Evolutionary conservation across 2,888 invertebrate species (phyloP).

Genomic region (Eugnorisma glareosa): DNA sequence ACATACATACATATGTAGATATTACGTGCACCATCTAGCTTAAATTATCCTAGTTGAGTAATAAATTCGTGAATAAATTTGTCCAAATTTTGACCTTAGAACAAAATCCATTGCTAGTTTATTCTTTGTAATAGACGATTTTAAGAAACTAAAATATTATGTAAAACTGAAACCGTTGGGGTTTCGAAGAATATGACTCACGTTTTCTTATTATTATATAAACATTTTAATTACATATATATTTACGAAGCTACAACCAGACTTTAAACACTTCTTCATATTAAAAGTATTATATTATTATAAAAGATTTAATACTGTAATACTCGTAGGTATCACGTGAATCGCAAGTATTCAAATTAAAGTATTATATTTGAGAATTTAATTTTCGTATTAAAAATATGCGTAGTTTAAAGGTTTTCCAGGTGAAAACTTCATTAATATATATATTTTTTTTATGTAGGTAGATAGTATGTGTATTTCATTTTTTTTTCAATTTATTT

Average conservation of each 20-base stretch:
- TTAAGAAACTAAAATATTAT: not conserved
- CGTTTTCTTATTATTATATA: not conserved
- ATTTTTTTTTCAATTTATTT: not conserved
- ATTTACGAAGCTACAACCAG: not conserved
- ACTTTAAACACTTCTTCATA: too few relatives aligned
- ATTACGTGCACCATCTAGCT: not conserved
- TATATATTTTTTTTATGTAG: not conserved
- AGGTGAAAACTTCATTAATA: not conserved
- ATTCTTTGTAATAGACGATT: not conserved
- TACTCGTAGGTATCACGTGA: too few relatives aligned
- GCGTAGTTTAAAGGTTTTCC: not conserved
- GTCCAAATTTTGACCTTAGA: not conserved
- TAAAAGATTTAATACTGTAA: too few relatives aligned
- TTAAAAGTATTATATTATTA: too few relatives aligned
- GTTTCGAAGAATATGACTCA: not conserved
- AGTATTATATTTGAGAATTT: conserved; percentile 12
- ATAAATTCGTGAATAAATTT: not conserved
- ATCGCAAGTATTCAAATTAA: conserved; percentile 1
- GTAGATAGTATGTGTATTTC: not conserved
- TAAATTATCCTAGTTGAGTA: not conserved
- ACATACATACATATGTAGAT: too few relatives aligned
- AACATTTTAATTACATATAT: not conserved
- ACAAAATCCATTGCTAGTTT: not conserved
- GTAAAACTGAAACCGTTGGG: not conserved
- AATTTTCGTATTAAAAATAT: not conserved